Conservation (phyloP, 2,113 vertebrate species). For the Tamias sibiricus region DNA sequence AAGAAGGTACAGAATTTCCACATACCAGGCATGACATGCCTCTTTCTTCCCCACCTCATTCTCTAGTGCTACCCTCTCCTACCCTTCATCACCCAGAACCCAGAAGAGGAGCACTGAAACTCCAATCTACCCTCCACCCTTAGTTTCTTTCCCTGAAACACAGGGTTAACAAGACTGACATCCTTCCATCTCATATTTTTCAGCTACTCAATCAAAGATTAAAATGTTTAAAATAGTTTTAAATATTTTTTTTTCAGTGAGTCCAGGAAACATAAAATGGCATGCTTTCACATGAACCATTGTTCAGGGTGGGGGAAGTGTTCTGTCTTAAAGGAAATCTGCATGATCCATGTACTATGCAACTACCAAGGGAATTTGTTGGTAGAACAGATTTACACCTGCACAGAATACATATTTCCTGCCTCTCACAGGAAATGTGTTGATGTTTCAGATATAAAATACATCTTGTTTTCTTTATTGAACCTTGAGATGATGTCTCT, state of each 20-base stretch:
- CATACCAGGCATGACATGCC: neutral
- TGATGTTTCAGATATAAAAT: slow-evolving; percentile 70
- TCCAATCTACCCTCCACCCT: neutral
- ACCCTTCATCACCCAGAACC: neutral
- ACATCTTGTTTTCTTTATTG: slow-evolving; percentile 64
- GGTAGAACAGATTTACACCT: slow-evolving; percentile 70
- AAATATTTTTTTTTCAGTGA: slow-evolving; percentile 69
- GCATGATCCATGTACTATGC: slow-evolving; percentile 61
- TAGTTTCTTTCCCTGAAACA: neutral
- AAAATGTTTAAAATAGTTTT: slow-evolving; percentile 71
- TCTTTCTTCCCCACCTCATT: neutral
- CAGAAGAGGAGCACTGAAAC: neutral
- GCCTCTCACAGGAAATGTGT: slow-evolving; percentile 71
- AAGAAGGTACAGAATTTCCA: neutral
- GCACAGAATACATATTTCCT: slow-evolving; percentile 75
- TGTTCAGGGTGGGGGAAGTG: slow-evolving; percentile 73
- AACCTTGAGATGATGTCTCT: slow-evolving; percentile 42
- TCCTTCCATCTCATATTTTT: slow-evolving; percentile 38
- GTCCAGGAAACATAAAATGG: slow-evolving; percentile 76
- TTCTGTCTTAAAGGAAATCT: slow-evolving; percentile 82
- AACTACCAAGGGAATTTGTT: slow-evolving; percentile 60
- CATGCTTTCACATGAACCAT: slow-evolving; percentile 66
- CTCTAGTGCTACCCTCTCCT: neutral
- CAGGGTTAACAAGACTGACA: slow-evolving; percentile 50
- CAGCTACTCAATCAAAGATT: slow-evolving; percentile 28